These are phyloP conservation scores for Jacana jacana DNA, from an alignment of 2,113 vertebrate genomes.

Conservation along the genomic window DNA sequence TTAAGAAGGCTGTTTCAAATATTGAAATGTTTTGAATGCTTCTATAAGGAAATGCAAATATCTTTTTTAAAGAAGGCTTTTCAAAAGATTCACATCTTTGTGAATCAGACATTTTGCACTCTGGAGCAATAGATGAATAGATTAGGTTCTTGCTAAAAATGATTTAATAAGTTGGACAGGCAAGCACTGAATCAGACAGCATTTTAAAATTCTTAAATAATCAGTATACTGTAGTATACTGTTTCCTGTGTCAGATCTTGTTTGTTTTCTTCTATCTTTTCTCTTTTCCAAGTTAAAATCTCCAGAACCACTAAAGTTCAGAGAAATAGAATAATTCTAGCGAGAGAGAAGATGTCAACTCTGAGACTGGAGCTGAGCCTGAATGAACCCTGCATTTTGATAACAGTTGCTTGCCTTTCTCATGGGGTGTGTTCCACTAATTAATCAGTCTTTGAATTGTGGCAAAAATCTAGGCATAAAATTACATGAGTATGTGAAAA, in stretches of 20 bases:
- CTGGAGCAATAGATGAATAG: neutral
- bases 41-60: neutral
- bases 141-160: neutral
- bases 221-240: neutral
- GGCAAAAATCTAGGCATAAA: neutral
- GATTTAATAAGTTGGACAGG: neutral
- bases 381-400: neutral
- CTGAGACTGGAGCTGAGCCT: neutral
- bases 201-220: neutral
- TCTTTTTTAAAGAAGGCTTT: neutral
- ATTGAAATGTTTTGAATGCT: neutral
- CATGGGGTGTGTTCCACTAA: neutral
- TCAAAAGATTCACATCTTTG: neutral
- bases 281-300: neutral
- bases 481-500: neutral
- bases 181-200: neutral
- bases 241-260: neutral
- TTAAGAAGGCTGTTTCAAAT: neutral
- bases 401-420: neutral
- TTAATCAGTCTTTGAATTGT: neutral
- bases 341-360: neutral
- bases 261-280: neutral
- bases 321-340: neutral
- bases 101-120: neutral
- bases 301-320: neutral